Evolutionary conservation across 1,140 invertebrate genomes (phyloP).

Genomic region (Hyles vespertilio): DNA sequence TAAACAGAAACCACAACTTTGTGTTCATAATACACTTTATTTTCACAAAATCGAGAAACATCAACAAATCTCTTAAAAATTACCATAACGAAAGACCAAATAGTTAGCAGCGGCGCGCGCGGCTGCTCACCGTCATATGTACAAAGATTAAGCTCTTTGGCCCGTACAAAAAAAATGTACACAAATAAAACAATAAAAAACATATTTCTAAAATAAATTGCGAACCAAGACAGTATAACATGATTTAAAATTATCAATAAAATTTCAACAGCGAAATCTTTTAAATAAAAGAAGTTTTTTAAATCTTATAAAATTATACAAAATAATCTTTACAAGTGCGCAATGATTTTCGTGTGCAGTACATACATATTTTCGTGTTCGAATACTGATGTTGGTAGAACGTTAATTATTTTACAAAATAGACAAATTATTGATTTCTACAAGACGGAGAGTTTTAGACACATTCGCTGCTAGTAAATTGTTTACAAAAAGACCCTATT

Average conservation of each 20-base stretch:
- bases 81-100: conserved; percentile 63
- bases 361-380: conserved; percentile 24
- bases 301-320: conserved; percentile 34
- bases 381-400: conserved; percentile 56
- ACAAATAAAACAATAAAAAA: conserved; percentile 39
- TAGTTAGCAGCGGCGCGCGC: conserved; percentile 33
- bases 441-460: too few species aligned
- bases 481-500: too few species aligned
- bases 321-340: conserved; percentile 15
- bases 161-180: conserved; percentile 64
- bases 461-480: too few species aligned
- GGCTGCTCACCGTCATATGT: conserved; percentile 42
- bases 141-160: conserved; percentile 69
- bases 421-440: too few species aligned
- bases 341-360: conserved; percentile 2
- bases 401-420: conserved; percentile 27
- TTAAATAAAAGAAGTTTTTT: conserved; percentile 28
- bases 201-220: conserved; percentile 40
- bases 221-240: conserved; percentile 53
- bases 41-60: conserved; percentile 72
- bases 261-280: conserved; percentile 56
- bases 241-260: conserved; percentile 69
- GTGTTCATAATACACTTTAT: conserved; percentile 42
- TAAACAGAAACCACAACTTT: conserved; percentile 1
- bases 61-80: conserved; percentile 73